Base-by-base conservation (phyloP, 2,797 vertebrate species). In the Sebastes itinus region DNA sequence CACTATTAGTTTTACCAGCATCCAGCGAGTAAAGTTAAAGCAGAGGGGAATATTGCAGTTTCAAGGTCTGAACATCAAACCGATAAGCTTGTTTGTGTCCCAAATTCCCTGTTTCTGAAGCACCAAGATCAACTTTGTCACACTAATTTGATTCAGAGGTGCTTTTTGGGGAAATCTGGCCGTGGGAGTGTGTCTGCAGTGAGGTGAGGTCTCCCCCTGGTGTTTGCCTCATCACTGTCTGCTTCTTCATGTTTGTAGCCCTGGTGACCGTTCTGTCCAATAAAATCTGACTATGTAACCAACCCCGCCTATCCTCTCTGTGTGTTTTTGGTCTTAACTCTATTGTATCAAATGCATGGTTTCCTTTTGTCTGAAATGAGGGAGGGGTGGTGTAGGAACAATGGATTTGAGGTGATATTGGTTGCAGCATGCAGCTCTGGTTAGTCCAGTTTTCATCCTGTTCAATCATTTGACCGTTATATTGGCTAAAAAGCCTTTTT, bases 211-310 rank as follows among this genome's bases (percentile, higher is more conserved):
- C 89, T 91, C 92, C 93, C 92, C 92, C 93, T 92, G 92, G 93
- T 90, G 91, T 93, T 89, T 75, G 80, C 90, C 89, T 93, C 75
- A 22, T 92, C 85, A 78, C 86, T 84, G 88, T 94, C 92, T 81
- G 87, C 90, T 90, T 93, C 90, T 91, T 86, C 85, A 89, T 93
- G 92, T 95, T 93, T 92, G 93, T 94, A 88, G 89, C 92, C 91
- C 88, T 92, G 92, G 93, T 94, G 90, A 95, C 90, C 74, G 83
- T 93, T 92, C 89, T 94, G 93, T 95, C 91, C 91, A 95, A 93
- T 95, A 94, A 95, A 95, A 93, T 92, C 89, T 87, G 88, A 93
- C 88, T 85, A 90, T 93, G 91, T 95, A 93, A 92, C 93, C 87
- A 89, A 88, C 62, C 49, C 8, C 12, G 8, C 27, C 38, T 58